Conservation (phyloP, 2,888 invertebrate genomes). For the Iphiclides podalirius region DNA sequence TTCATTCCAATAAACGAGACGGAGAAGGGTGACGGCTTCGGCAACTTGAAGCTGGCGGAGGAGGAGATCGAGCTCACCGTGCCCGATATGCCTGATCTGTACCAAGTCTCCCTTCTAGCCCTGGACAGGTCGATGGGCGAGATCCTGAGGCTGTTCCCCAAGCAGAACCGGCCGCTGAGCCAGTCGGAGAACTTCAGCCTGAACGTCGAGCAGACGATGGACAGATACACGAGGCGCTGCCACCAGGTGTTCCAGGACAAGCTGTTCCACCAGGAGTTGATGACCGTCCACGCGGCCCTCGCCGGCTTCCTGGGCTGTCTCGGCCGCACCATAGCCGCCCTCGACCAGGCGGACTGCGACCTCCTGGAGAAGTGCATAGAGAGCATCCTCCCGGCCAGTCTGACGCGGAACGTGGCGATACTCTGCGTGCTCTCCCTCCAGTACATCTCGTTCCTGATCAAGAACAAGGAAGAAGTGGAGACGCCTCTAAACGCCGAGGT, state of each 20-base stretch:
- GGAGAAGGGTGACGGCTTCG: conserved; percentile 58
- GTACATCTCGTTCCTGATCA: conserved; percentile 71
- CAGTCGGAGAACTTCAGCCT: conserved; percentile 71
- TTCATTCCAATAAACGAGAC: conserved; percentile 67
- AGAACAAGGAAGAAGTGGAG: conserved; percentile 71
- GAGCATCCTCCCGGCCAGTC: conserved; percentile 49
- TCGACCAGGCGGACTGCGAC: conserved; percentile 67
- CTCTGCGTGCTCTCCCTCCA: conserved; percentile 70
- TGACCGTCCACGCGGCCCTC: conserved; percentile 58
- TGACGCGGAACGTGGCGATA: conserved; percentile 61
- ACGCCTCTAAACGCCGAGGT: conserved; percentile 65
- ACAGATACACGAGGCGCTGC: conserved; percentile 68
- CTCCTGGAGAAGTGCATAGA: conserved; percentile 66
- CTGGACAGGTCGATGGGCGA: conserved; percentile 63
- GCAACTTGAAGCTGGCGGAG: conserved; percentile 60
- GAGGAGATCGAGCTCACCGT: conserved; percentile 57
- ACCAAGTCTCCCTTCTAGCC: conserved; percentile 45
- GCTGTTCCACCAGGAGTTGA: conserved; percentile 68
- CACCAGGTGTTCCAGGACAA: conserved; percentile 76
- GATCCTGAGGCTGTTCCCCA: conserved; percentile 64
- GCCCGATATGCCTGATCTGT: conserved; percentile 61
- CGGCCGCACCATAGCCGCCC: conserved; percentile 46
- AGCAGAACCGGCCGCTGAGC: conserved; percentile 69
- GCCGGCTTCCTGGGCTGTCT: conserved; percentile 54
- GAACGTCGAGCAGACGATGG: conserved; percentile 65